phyloP scores from a whole-genome alignment of 92 coral and sea anemone genomes.

The Siderastrea radians region DNA sequence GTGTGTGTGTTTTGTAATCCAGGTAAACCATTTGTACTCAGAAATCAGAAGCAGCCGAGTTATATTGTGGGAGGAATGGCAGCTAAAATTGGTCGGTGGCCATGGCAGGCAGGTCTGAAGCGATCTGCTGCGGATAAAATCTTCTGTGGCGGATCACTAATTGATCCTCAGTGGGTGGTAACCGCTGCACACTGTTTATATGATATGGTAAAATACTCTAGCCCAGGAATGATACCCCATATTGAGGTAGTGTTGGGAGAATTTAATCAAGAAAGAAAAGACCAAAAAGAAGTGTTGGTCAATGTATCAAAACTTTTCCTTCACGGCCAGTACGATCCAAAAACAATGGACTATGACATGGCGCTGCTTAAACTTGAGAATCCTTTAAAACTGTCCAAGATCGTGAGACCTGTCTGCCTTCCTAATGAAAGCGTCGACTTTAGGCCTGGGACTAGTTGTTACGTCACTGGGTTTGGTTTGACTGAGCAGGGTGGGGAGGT shows the following conservation, averaged over 20 bases:
- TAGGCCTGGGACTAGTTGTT: constrained; percentile 64
- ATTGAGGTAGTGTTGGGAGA: constrained; percentile 71
- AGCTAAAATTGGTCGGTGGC: constrained; percentile 64
- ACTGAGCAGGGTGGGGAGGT: constrained; percentile 60
- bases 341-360: constrained; percentile 70
- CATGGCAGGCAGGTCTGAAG: constrained; percentile 73
- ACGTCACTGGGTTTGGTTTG: constrained; percentile 76
- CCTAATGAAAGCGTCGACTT: constrained; percentile 55
- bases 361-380: constrained; percentile 58
- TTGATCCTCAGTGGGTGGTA: constrained; percentile 58
- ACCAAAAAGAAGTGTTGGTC: constrained; percentile 49
- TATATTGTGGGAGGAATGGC: constrained; percentile 64
- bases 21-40: background rate
- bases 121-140: constrained; percentile 41
- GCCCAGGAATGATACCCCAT: constrained; percentile 30
- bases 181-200: constrained; percentile 71
- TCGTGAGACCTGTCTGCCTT: constrained; percentile 67
- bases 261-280: constrained; percentile 54
- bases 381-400: constrained; percentile 51
- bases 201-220: constrained; percentile 54
- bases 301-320: constrained; percentile 50
- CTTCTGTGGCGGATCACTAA: constrained; percentile 68
- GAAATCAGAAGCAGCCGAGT: constrained; percentile 42
- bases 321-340: constrained; percentile 63
- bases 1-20: background rate